Percentiles rank a stretch among this genome's conserved stretches.
Evolutionary conservation across 2,113 vertebrate species (phyloP).

Genomic region (Lucifuga dentata): DNA sequence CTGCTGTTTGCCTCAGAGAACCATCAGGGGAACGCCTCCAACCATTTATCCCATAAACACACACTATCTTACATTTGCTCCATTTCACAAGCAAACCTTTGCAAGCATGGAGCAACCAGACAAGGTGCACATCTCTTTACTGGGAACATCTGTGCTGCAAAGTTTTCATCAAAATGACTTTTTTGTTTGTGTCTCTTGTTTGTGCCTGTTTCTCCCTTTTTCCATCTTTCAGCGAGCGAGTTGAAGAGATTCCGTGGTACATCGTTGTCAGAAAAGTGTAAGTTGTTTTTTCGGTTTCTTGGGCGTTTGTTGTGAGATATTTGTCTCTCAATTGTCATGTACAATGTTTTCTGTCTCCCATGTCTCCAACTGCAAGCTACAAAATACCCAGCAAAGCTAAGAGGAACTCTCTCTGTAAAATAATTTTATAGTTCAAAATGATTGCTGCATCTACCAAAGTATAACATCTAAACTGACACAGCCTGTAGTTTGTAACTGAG

Average conservation of each 20-base stretch:
- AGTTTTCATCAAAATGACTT: constrained; percentile 74
- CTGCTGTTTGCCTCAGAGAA: constrained; percentile 73
- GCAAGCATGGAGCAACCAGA: constrained; percentile 67
- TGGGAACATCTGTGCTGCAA: constrained; percentile 61
- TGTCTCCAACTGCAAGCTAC: constrained; percentile 41
- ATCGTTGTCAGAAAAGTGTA: constrained; percentile 78
- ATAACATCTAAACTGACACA: constrained; percentile 16
- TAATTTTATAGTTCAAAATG: constrained; percentile 54
- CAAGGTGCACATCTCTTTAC: constrained; percentile 67
- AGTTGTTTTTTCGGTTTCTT: constrained; percentile 60
- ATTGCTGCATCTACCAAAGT: constrained; percentile 21
- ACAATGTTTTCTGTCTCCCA: constrained; percentile 20
- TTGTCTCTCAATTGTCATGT: constrained; percentile 65
- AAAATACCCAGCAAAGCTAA: constrained; percentile 76
- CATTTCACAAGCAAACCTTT: constrained; percentile 54
- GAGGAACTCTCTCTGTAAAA: constrained; percentile 57
- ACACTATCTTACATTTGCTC: constrained; percentile 62
- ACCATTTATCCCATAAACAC: constrained; percentile 79
- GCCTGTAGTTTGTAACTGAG: constrained; percentile 38
- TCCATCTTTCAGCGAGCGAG: constrained; percentile 67
- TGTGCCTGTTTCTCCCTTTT: constrained; percentile 66
- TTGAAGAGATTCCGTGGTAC: constrained; percentile 84
- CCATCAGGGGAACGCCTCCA: constrained; percentile 73
- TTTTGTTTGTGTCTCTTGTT: constrained; percentile 70
- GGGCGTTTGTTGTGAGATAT: constrained; percentile 67